phyloP scores from a whole-genome alignment of 2,888 invertebrate genomes.

The Labia minor region DNA sequence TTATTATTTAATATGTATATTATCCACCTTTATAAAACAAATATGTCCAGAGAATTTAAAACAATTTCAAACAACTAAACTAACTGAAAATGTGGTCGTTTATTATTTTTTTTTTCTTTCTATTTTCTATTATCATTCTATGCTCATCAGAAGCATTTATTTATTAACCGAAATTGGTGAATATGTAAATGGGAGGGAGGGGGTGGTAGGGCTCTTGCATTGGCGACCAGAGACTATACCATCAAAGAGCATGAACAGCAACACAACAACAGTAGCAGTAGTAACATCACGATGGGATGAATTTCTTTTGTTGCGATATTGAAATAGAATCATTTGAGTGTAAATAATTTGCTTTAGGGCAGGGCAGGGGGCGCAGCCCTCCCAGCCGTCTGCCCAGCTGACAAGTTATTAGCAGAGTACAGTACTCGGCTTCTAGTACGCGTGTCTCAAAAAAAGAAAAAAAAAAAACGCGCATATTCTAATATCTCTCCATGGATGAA shows the following conservation, averaged over 20 bases:
- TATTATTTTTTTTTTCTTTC: too few species aligned
- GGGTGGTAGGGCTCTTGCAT: not conserved
- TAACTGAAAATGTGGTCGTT: too few species aligned
- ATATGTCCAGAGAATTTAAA: too few species aligned
- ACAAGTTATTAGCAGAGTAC: constrained; percentile 25
- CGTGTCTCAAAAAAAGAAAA: not conserved
- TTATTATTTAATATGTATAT: too few species aligned
- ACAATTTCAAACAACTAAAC: too few species aligned
- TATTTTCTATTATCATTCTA: too few species aligned
- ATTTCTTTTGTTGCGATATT: constrained; percentile 52
- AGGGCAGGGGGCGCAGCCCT: constrained; percentile 18
- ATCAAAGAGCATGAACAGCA: not conserved
- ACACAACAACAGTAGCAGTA: not conserved
- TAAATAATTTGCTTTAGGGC: constrained; percentile 54
- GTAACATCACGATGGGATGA: constrained; percentile 15
- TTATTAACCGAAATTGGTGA: too few species aligned
- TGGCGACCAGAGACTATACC: not conserved
- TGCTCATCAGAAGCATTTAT: too few species aligned
- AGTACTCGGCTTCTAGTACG: not conserved
- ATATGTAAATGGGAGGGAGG: too few species aligned
- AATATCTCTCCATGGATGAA: constrained; percentile 1
- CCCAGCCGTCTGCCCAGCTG: constrained; percentile 29
- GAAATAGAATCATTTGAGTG: constrained; percentile 61
- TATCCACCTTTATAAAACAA: too few species aligned
- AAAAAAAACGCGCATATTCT: not conserved